phyloP scores from a whole-genome alignment of 2,888 invertebrate genomes.

The Mythimna ferrago region DNA sequence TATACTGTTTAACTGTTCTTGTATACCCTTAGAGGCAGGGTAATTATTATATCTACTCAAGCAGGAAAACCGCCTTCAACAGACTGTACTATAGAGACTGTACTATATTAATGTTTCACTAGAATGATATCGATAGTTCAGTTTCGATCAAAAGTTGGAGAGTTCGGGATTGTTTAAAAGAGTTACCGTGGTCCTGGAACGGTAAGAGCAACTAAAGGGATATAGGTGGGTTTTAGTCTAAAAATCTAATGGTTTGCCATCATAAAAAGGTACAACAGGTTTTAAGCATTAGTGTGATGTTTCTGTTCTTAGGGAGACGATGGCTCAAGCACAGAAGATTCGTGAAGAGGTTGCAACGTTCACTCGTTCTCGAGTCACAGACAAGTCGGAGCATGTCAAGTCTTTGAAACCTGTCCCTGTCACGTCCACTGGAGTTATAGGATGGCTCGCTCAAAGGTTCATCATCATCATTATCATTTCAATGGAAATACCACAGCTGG shows the following conservation, averaged over 20 bases:
- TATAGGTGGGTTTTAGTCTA: no score
- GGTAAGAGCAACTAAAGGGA: no score
- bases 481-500: not conserved
- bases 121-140: not conserved
- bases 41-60: not conserved
- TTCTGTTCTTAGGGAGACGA: constrained; percentile 69
- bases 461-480: not conserved
- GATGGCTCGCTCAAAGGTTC: constrained; percentile 84
- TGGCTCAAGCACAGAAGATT: constrained; percentile 74
- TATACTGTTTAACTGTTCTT: not conserved
- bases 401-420: constrained; percentile 83
- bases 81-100: not conserved
- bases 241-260: no score
- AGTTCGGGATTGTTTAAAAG: no score
- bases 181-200: no score
- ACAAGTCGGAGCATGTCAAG: constrained; percentile 71
- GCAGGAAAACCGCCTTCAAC: not conserved
- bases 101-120: not conserved
- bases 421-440: constrained; percentile 82
- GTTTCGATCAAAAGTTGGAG: not conserved
- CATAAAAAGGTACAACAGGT: no score
- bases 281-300: not conserved
- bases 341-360: constrained; percentile 71
- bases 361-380: constrained; percentile 68
- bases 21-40: not conserved